Conservation (phyloP, 2,113 vertebrate genomes). For the Pituophis catenifer region DNA sequence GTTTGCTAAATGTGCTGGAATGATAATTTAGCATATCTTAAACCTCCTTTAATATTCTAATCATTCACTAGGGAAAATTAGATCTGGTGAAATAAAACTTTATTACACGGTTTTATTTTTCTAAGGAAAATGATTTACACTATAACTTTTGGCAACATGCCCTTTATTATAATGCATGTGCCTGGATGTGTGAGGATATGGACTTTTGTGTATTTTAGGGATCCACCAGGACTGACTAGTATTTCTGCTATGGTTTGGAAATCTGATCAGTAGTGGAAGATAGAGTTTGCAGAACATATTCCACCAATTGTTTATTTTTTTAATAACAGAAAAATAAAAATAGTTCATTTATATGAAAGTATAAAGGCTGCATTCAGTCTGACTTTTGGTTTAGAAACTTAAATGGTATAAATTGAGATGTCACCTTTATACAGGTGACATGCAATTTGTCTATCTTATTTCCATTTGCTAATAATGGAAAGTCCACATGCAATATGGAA, state of each 20-base stretch:
- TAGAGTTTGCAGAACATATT: not conserved
- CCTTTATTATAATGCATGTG: not conserved
- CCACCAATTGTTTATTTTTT: not conserved
- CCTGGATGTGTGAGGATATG: not conserved
- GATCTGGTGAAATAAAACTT: conserved; percentile 3
- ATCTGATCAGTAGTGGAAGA: not conserved
- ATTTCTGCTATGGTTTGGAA: not conserved
- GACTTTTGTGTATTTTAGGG: not conserved
- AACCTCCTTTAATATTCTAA: conserved; percentile 17
- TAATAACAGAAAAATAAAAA: not conserved
- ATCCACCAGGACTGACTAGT: not conserved
- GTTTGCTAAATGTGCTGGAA: conserved; percentile 5
- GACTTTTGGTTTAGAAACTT: not conserved
- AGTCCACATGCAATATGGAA: not conserved
- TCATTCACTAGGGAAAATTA: not conserved
- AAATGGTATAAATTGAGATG: not conserved
- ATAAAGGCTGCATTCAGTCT: not conserved
- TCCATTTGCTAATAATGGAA: not conserved
- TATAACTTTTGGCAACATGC: conserved; percentile 1
- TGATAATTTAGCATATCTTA: conserved; percentile 20
- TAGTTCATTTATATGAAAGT: not conserved
- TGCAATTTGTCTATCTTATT: not conserved
- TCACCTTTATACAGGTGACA: not conserved
- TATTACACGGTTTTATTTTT: not conserved
- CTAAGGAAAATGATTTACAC: not conserved